phyloP scores from a whole-genome alignment of 2,113 vertebrate genomes.

The Colius striatus region DNA sequence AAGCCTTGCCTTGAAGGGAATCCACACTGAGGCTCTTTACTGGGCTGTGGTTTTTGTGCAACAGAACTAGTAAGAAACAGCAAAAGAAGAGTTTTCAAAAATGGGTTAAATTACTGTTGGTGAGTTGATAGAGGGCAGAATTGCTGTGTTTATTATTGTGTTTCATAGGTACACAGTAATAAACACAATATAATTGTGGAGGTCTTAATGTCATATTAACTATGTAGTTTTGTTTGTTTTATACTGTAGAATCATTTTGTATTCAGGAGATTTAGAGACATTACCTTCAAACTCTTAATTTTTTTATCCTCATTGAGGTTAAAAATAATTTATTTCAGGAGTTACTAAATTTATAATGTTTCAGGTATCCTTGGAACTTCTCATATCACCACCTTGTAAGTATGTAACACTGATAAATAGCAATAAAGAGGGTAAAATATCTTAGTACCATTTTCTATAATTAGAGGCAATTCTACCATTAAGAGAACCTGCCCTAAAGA shows the following conservation, averaged over 20 bases:
- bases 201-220: not conserved
- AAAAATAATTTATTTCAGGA: not conserved
- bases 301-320: not conserved
- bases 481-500: not conserved
- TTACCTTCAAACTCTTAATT: not conserved
- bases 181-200: not conserved
- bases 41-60: not conserved
- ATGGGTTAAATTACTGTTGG: not conserved
- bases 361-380: not conserved
- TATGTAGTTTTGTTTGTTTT: not conserved
- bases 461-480: not conserved
- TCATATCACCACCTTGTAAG: accelerated
- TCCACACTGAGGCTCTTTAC: not conserved
- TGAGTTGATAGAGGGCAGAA: not conserved
- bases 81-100: not conserved
- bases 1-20: not conserved
- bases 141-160: not conserved
- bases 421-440: not conserved
- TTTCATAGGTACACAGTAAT: not conserved
- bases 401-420: not conserved
- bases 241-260: not conserved
- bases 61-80: not conserved
- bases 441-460: not conserved
- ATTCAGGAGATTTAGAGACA: not conserved
- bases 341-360: not conserved